phyloP scores from a whole-genome alignment of 2,113 vertebrate genomes.

The Pampusana beccarii region DNA sequence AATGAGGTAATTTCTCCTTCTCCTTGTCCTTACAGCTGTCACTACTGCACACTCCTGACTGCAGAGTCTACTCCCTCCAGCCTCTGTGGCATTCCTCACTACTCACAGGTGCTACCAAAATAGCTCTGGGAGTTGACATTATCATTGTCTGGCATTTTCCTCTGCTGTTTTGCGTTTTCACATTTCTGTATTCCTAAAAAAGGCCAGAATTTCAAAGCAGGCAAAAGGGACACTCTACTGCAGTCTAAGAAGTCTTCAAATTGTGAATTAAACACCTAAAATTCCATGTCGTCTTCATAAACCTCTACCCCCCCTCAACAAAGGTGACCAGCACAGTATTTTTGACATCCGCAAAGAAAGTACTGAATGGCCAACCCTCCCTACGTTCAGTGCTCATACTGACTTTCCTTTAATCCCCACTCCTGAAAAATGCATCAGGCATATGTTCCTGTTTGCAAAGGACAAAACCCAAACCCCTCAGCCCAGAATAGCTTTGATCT shows the following conservation, averaged over 20 bases:
- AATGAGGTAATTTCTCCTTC: conserved; percentile 7
- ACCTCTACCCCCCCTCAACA: neutral
- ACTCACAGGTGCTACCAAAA: neutral
- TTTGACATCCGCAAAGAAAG: neutral
- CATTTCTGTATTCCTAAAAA: neutral
- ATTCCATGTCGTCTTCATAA: neutral
- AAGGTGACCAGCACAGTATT: neutral
- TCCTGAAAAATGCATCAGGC: conserved; percentile 20
- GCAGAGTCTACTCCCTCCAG: neutral
- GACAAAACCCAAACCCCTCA: conserved; percentile 20
- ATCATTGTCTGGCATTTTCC: neutral
- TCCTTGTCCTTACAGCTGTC: conserved; percentile 9
- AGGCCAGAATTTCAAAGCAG: neutral
- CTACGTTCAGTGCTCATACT: neutral
- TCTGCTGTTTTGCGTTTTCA: neutral
- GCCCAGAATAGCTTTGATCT: conserved; percentile 29
- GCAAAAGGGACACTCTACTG: neutral
- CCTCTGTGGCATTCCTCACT: neutral
- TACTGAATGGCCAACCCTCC: neutral
- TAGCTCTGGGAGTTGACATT: neutral
- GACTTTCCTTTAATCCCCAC: neutral
- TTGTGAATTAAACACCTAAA: neutral
- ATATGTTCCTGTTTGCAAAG: neutral
- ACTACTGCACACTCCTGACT: neutral
- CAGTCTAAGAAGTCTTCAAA: neutral